Base-by-base conservation (phyloP, 2,797 vertebrate species). In the Chaunax sp. region DNA sequence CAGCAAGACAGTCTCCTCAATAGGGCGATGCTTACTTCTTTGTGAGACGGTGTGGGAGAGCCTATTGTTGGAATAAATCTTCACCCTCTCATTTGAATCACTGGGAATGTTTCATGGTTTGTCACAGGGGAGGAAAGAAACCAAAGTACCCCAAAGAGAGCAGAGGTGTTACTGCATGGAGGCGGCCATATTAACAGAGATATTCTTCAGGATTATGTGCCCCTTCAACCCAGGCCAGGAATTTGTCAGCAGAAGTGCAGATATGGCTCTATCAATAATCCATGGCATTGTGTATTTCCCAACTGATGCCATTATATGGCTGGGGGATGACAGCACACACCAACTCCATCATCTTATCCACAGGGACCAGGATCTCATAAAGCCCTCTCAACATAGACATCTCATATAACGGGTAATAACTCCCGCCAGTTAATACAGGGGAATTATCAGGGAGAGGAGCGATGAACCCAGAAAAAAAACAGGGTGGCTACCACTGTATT, bases 191-290 rank as follows among this genome's bases (percentile, higher is more conserved):
- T 91, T 94, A 93, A 91, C 86, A 60, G 82, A 94, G 92, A 94
- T 93, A 95, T 95, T 94, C 94, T 92, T 95, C 94, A 94, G 93
- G 95, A 95, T 94, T 87, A 87, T 87, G 88, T 94, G 92, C 88
- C 92, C 92, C 87, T 92, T 93, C 90, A 92, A 93, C 91, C 91
- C 89, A 88, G 92, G 90, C 92, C 91, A 94, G 88, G 92, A 90
- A 95, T 96, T 94, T 96, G 94, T 96, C 95, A 96, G 95, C 93
- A 95, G 91, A 95, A 94, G 91, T 92, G 91, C 91, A 94, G 93
- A 93, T 95, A 95, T 87, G 93, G 93, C 91, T 96, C 95, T 94
- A 96, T 97, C 96, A 97, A 96, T 96, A 97, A 97, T 95, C 95
- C 93, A 88, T 92, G 95, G 92, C 95, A 94, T 92, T 95, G 95